These are phyloP conservation scores for Petroica traversi DNA, from an alignment of 2,113 vertebrate species.

Conservation along the genomic window DNA sequence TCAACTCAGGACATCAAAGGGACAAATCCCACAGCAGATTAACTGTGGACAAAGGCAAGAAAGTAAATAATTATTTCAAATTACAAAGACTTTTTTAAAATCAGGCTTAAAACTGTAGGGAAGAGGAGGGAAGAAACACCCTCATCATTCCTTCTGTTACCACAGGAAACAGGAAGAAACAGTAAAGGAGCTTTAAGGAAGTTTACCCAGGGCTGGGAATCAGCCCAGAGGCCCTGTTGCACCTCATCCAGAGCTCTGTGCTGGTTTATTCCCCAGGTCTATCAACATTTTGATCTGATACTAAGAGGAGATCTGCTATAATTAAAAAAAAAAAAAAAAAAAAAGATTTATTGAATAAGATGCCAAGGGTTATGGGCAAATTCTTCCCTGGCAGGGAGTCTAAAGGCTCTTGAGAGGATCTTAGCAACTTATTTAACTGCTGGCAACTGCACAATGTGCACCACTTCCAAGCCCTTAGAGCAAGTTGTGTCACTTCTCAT, in stretches of 20 bases:
- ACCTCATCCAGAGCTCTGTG: background rate
- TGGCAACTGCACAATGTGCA: background rate
- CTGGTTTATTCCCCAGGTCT: background rate
- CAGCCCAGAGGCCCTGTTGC: background rate
- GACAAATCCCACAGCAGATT: background rate
- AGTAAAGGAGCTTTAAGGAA: background rate
- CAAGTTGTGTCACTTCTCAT: background rate
- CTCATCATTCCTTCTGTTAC: background rate
- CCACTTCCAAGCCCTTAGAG: background rate
- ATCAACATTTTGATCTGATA: background rate
- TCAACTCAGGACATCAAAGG: background rate
- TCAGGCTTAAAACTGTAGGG: background rate
- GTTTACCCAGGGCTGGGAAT: background rate
- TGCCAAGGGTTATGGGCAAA: background rate
- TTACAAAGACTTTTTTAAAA: background rate
- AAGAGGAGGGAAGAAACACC: background rate
- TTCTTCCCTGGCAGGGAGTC: background rate
- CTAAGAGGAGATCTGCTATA: background rate
- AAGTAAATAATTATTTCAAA: background rate
- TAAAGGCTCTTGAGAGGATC: background rate
- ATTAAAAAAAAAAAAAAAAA: background rate
- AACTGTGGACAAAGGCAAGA: background rate
- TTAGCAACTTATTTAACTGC: background rate
- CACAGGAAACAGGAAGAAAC: background rate
- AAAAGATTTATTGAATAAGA: background rate